Conservation (phyloP, 1,140 invertebrate species). For the Nasonia vitripennis region DNA sequence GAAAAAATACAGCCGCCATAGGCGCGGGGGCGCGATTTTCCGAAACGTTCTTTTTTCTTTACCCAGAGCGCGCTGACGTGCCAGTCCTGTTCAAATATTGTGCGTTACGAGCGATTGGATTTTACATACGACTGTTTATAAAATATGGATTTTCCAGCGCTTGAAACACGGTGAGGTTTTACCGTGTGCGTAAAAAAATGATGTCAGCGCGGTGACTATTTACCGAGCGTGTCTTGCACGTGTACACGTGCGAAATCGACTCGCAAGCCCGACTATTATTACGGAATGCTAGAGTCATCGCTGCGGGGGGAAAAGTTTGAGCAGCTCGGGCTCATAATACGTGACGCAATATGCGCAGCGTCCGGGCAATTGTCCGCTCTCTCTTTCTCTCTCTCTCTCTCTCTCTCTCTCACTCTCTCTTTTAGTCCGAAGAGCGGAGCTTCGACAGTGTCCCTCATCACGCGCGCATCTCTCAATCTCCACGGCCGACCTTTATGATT, state of each 20-base stretch:
- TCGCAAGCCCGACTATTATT: neutral
- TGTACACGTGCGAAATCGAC: neutral
- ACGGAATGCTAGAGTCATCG: neutral
- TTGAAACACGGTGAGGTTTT: neutral
- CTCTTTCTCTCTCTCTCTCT: neutral
- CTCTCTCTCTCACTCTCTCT: neutral
- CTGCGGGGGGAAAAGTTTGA: neutral
- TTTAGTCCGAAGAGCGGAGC: neutral
- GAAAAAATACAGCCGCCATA: neutral
- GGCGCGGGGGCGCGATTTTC: neutral
- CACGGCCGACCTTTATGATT: constrained; percentile 40
- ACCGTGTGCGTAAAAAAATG: neutral
- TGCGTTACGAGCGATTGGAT: neutral
- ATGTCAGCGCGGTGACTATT: neutral
- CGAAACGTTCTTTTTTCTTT: neutral
- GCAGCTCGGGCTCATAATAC: neutral
- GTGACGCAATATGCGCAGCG: neutral
- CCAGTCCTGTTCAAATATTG: constrained; percentile 1
- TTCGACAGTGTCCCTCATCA: neutral
- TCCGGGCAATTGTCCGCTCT: neutral
- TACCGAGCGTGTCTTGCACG: too few relatives aligned
- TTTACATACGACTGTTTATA: constrained; percentile 4
- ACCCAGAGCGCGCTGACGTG: neutral
- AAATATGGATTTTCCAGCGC: neutral
- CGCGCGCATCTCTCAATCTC: neutral